A percentile compares a stretch with the other conserved stretches of the same genome.
Evolutionary conservation across 2,888 invertebrate species (phyloP).

Genomic region (Sarcophaga carnaria): DNA sequence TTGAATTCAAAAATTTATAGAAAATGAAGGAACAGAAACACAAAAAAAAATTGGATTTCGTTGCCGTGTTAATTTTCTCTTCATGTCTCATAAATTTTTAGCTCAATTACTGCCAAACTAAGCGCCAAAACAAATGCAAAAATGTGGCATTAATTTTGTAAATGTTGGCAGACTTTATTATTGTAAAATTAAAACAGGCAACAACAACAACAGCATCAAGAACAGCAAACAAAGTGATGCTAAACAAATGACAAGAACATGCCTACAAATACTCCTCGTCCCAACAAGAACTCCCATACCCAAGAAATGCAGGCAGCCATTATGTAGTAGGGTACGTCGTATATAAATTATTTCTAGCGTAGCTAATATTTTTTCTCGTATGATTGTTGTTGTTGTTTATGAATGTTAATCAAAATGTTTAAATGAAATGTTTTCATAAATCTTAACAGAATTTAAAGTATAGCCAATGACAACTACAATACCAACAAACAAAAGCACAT

Average conservation of each 20-base stretch:
- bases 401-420: conserved; percentile 65
- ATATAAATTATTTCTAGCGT: background rate
- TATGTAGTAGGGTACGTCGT: too few relatives aligned
- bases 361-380: background rate
- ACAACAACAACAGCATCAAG: conserved; percentile 31
- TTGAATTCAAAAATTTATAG: too few relatives aligned
- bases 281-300: too few relatives aligned
- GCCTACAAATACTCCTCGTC: too few relatives aligned
- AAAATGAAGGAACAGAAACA: too few relatives aligned
- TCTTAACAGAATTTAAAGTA: conserved; percentile 46
- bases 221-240: background rate
- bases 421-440: conserved; percentile 64
- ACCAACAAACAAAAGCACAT: background rate
- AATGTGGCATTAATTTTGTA: conserved; percentile 68
- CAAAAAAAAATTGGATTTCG: background rate
- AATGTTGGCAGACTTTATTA: conserved; percentile 59
- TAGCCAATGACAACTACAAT: background rate
- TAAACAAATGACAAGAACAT: too few relatives aligned
- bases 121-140: conserved; percentile 71
- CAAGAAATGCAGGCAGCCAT: too few relatives aligned
- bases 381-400: background rate
- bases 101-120: conserved; percentile 74
- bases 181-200: background rate
- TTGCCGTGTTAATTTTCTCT: conserved; percentile 61
- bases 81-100: conserved; percentile 70